These are phyloP conservation scores for Pseudococcus jackbeardsleyi DNA, from an alignment of 2,888 invertebrate species.

Conservation along the genomic window DNA sequence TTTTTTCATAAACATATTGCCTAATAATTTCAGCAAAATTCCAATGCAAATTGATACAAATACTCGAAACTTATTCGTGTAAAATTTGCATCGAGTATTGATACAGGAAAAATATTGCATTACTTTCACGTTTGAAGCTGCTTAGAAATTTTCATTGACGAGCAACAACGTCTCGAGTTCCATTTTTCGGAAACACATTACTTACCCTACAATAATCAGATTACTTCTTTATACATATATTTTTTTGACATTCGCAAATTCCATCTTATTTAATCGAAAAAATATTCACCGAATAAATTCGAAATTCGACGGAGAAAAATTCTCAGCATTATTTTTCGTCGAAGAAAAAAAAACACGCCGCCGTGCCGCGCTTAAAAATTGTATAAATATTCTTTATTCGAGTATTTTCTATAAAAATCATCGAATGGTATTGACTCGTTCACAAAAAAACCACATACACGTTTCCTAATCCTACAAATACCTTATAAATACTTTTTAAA, in stretches of 20 bases:
- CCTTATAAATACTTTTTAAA: conserved; percentile 25
- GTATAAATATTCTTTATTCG: background rate
- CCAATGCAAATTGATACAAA: too few relatives aligned
- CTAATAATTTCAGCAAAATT: too few relatives aligned
- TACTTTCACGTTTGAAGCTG: too few relatives aligned
- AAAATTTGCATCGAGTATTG: too few relatives aligned
- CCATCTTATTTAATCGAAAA: background rate
- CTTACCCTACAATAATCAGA: background rate
- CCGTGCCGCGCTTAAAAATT: background rate
- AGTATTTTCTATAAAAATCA: background rate
- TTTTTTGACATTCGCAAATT: conserved; percentile 20
- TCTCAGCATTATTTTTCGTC: background rate
- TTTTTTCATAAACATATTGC: too few relatives aligned
- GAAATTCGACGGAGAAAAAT: background rate
- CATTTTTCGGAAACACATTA: background rate
- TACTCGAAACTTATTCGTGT: too few relatives aligned
- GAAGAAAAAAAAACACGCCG: background rate
- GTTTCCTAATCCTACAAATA: background rate
- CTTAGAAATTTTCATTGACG: too few relatives aligned
- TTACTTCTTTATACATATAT: background rate
- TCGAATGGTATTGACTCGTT: background rate
- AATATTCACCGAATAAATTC: background rate
- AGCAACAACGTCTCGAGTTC: too few relatives aligned
- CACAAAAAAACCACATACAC: background rate
- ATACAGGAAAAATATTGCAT: too few relatives aligned